Evolutionary conservation across 1,140 invertebrate genomes (phyloP).

Genomic region (Drosophila teissieri): DNA sequence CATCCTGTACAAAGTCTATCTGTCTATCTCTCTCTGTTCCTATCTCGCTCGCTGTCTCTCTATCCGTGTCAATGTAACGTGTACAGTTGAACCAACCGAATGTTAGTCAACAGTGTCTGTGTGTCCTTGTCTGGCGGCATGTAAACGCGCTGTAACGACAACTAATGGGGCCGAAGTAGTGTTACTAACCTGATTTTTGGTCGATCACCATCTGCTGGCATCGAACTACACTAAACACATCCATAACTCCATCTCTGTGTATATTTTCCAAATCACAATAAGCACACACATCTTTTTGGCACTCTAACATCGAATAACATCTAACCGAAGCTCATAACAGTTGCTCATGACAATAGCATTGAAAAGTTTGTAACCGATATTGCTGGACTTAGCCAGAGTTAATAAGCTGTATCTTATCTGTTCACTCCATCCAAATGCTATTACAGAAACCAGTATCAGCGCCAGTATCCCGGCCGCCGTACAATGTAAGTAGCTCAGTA

Average conservation of each 20-base stretch:
- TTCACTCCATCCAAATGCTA: conserved; percentile 16
- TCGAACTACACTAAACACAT: conserved; percentile 56
- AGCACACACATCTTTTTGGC: conserved; percentile 37
- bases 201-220: conserved; percentile 39
- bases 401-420: conserved; percentile 26
- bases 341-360: conserved; percentile 27
- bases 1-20: conserved; percentile 51
- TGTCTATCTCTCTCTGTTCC: conserved; percentile 26
- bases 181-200: conserved; percentile 61
- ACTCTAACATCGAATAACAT: conserved; percentile 63
- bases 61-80: conserved; percentile 45
- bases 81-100: conserved; percentile 52
- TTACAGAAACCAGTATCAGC: conserved; percentile 82
- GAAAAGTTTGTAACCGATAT: conserved; percentile 27
- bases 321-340: conserved; percentile 68
- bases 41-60: conserved; percentile 48
- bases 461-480: conserved; percentile 82
- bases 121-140: conserved; percentile 43
- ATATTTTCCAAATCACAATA: conserved; percentile 71
- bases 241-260: conserved; percentile 73
- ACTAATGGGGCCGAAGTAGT: conserved; percentile 54
- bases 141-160: conserved; percentile 51
- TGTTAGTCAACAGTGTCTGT: conserved; percentile 53
- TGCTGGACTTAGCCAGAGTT: conserved; percentile 20
- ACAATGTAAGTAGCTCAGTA: conserved; percentile 73